Percentiles rank a stretch among this genome's conserved stretches.
Evolutionary conservation across 2,113 vertebrate genomes (phyloP).

Genomic region (Hemiscyllium ocellatum): DNA sequence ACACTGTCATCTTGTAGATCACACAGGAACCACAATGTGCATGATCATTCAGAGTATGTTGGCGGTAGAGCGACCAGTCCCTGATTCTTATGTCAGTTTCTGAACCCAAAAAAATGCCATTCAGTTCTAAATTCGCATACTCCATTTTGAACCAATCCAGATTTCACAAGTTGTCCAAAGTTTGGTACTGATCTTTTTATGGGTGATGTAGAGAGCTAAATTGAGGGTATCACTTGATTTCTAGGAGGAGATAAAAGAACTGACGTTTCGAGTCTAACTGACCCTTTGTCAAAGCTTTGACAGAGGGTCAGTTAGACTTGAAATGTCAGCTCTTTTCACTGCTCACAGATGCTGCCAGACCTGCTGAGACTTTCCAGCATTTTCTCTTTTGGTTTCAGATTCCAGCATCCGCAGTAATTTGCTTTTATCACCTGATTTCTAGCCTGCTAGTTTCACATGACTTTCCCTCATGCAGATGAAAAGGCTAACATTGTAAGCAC

Average conservation of each 20-base stretch:
- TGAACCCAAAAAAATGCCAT: background rate
- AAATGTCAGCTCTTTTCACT: too few species aligned
- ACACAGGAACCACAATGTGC: background rate
- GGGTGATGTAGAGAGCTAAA: background rate
- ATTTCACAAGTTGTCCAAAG: background rate
- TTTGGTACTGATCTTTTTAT: background rate
- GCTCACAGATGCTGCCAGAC: too few species aligned
- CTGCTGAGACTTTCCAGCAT: too few species aligned
- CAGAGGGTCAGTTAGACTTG: too few species aligned
- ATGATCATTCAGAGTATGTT: background rate
- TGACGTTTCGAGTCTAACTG: too few species aligned
- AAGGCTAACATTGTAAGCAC: background rate
- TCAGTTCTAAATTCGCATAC: background rate
- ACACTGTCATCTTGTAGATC: background rate
- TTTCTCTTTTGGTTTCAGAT: too few species aligned
- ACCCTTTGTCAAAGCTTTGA: too few species aligned
- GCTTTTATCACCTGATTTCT: background rate
- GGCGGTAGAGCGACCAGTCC: background rate
- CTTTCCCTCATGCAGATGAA: background rate
- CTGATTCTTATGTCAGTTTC: background rate
- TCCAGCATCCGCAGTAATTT: too few species aligned
- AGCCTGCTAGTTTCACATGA: background rate
- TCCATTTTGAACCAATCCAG: background rate
- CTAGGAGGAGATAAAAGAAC: too few species aligned
- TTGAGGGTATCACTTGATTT: background rate